phyloP scores from a whole-genome alignment of 2,113 vertebrate genomes.

The Chauna torquata region DNA sequence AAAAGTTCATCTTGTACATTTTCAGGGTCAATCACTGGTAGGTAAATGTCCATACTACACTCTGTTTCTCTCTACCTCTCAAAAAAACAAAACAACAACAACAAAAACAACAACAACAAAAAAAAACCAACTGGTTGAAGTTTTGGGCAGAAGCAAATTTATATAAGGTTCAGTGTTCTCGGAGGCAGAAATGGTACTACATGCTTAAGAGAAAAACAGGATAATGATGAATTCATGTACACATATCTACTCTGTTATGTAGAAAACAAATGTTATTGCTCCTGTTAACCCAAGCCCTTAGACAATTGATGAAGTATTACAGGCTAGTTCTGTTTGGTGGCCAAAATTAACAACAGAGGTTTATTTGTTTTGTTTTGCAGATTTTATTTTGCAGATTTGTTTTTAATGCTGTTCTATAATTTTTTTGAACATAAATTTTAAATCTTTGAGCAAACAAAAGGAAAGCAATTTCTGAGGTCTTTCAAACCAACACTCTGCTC shows the following conservation, averaged over 20 bases:
- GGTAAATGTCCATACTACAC: background rate
- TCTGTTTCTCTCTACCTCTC: no score
- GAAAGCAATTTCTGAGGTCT: background rate
- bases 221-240: background rate
- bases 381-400: background rate
- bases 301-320: background rate
- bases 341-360: background rate
- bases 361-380: background rate
- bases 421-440: background rate
- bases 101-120: background rate
- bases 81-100: background rate
- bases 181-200: background rate
- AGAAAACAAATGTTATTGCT: background rate
- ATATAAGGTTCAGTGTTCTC: background rate
- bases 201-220: background rate
- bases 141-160: background rate
- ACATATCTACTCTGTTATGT: background rate
- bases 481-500: background rate
- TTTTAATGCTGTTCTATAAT: background rate
- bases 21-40: background rate
- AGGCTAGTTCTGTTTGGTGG: background rate
- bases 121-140: background rate
- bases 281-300: background rate
- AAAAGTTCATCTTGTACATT: background rate
- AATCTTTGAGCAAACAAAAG: background rate